Conservation (phyloP, 2,888 invertebrate species). For the Helleia helle region DNA sequence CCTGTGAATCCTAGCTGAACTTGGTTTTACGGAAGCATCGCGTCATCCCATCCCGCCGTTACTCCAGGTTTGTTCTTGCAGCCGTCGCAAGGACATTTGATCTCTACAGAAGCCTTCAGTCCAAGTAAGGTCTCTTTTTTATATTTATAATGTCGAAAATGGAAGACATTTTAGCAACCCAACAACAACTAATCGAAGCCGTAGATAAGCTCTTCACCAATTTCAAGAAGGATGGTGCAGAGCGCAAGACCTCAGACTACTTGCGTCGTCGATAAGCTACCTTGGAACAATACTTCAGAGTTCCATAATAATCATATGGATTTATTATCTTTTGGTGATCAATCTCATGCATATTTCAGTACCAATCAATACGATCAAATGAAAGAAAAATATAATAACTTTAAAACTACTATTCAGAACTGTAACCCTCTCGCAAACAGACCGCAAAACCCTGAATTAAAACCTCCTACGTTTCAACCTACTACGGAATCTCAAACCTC, state of each 20-base stretch:
- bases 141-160: constrained; percentile 1
- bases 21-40: neutral
- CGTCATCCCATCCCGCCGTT: neutral
- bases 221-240: constrained; percentile 14
- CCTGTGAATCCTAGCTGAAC: neutral
- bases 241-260: constrained; percentile 13
- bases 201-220: constrained; percentile 7
- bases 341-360: constrained; percentile 14
- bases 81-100: neutral
- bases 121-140: neutral
- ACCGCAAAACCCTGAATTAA: neutral
- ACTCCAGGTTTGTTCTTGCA: neutral
- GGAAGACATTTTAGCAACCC: constrained; percentile 8
- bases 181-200: constrained; percentile 8
- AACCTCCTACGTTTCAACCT: neutral
- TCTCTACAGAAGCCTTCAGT: too few species aligned
- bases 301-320: constrained; percentile 11
- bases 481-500: neutral
- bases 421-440: neutral
- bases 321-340: constrained; percentile 13
- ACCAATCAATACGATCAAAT: constrained; percentile 10
- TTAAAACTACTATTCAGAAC: neutral
- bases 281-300: constrained; percentile 14
- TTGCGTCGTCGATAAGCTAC: constrained; percentile 12
- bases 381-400: constrained; percentile 2